Evolutionary conservation across 37 sponge, comb jelly and placozoan species (phyloP), one percentile per base, ranked within the genome.

Genomic region (Beroe forskalii): DNA sequence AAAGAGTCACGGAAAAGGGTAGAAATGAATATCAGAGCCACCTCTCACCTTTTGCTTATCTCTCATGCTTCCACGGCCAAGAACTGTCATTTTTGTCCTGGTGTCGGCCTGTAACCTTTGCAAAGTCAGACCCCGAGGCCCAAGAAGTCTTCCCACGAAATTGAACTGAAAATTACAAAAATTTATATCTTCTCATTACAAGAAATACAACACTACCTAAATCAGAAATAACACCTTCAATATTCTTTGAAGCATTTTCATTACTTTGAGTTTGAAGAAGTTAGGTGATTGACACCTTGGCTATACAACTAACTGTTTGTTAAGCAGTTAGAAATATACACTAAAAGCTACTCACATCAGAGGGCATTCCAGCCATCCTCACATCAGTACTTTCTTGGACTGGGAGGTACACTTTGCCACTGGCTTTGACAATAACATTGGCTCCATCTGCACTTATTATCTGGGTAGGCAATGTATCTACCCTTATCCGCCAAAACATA

Each of bases 61-160:
- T 37, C 95, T 37, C 90, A 96, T 95, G 32, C 95, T 94, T 4
- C 95, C 95, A 33, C 94, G 92, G 0, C 98, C 98, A 41, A 97
- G 89, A 75, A 97, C 95, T 31, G 95, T 94, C 92, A 97, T 96
- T 62, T 94, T 94, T 39, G 95, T 93, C 39, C 93, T 91, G 0
- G 98, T 95, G 61, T 97, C 98, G 0, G 92, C 92, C 86, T 97
- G 98, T 69, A 97, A 94, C 28, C 95, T 62, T 67, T 97, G 96
- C 32, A 97, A 92, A 0, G 98, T 96, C 60, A 93, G 62, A 0
- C 98, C 98, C 42, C 94, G 93, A 0, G 98, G 98, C 0, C 98
- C 98, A 1, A 97, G 95, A 0, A 97, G 93, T 22, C 95, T 62
- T n/a, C 98, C 98, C 24, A 97, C 92, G 6, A 97, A 92, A 67